phyloP scores from a whole-genome alignment of 2,797 vertebrate genomes.

The Gambelia wislizenii region DNA sequence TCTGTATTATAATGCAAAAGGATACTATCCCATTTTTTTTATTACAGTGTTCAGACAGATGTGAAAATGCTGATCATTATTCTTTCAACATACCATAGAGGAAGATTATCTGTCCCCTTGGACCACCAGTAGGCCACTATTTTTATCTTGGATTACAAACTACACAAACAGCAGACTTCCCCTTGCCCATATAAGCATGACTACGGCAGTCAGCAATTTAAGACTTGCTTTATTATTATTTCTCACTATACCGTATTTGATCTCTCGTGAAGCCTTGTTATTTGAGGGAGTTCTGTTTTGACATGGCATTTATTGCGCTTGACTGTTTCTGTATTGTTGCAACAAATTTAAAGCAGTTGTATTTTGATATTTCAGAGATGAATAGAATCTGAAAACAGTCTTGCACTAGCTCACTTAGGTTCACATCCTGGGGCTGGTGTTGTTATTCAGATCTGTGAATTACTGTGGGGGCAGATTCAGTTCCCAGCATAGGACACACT shows the following conservation, averaged over 20 bases:
- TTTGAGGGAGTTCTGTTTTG: slow-evolving; percentile 34
- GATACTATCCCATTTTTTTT: rapidly evolving
- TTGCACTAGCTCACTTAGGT: slow-evolving; percentile 9
- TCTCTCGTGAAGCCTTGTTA: slow-evolving; percentile 8
- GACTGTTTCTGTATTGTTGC: slow-evolving; percentile 1
- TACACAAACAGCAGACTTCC: background rate
- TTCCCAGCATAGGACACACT: background rate
- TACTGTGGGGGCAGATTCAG: background rate
- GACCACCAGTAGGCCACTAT: background rate
- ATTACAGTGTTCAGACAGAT: background rate
- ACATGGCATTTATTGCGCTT: background rate
- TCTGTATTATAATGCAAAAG: background rate
- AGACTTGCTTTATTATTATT: slow-evolving; percentile 18
- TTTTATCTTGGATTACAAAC: slow-evolving; percentile 27
- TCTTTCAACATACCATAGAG: background rate
- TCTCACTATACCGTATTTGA: slow-evolving; percentile 21
- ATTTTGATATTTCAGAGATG: background rate
- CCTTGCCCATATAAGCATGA: background rate
- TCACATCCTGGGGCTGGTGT: background rate
- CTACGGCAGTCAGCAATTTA: slow-evolving; percentile 10
- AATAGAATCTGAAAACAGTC: background rate
- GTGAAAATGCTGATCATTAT: slow-evolving; percentile 4
- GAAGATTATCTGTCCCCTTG: background rate
- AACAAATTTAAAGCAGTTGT: background rate
- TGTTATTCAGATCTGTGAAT: slow-evolving; percentile 9